These are phyloP conservation scores for Eretmocerus hayati DNA, from an alignment of 2,888 invertebrate species.

Conservation along the genomic window DNA sequence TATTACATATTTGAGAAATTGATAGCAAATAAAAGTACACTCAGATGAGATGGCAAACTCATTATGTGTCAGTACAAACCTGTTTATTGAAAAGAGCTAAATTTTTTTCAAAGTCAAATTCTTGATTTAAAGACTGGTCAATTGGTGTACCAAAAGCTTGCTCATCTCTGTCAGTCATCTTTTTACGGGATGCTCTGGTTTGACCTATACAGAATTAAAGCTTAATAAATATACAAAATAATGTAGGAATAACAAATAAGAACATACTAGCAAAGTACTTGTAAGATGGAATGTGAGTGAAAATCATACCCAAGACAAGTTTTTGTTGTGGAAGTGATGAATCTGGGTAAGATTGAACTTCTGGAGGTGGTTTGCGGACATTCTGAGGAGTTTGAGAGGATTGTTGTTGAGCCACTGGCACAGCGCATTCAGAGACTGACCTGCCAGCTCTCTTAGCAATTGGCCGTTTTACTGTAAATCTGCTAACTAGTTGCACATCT, in stretches of 20 bases:
- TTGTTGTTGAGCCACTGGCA: constrained; percentile 29
- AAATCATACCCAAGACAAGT: constrained; percentile 26
- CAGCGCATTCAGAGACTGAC: constrained; percentile 45
- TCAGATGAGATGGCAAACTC: not conserved
- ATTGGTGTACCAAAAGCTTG: constrained; percentile 71
- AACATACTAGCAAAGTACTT: too few relatives aligned
- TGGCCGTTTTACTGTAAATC: constrained; percentile 52
- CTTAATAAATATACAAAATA: too few relatives aligned
- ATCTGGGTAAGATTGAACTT: constrained; percentile 29
- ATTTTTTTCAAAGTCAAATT: constrained; percentile 94
- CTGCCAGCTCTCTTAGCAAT: constrained; percentile 51
- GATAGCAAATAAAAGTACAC: too few relatives aligned
- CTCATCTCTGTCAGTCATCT: constrained; percentile 56
- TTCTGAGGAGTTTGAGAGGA: constrained; percentile 26
- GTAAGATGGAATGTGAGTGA: not conserved
- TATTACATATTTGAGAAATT: too few relatives aligned
- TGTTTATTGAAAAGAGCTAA: constrained; percentile 83
- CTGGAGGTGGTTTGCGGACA: constrained; percentile 30
- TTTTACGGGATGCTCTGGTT: constrained; percentile 42
- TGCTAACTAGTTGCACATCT: constrained; percentile 45
- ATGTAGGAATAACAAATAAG: too few relatives aligned
- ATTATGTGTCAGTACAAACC: constrained; percentile 29
- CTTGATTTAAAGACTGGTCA: constrained; percentile 60
- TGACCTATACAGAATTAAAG: constrained; percentile 27
- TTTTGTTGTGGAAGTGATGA: constrained; percentile 35